phyloP scores from a whole-genome alignment of 2,888 invertebrate species.

The Agrenia bidenticulata region DNA sequence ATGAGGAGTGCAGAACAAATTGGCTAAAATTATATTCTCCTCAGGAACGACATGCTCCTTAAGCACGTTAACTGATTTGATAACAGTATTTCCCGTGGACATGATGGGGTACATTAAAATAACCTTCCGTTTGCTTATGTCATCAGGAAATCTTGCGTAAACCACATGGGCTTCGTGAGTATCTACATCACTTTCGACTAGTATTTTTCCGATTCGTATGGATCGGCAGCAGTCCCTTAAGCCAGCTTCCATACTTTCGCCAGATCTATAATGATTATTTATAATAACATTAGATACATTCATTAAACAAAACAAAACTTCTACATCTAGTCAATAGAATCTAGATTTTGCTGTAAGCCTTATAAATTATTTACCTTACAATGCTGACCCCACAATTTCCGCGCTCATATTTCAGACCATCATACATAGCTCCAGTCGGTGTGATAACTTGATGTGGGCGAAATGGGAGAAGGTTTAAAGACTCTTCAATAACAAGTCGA shows the following conservation, averaged over 20 bases:
- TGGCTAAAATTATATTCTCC: conserved; percentile 93
- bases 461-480: conserved; percentile 93
- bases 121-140: conserved; percentile 82
- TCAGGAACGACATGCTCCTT: conserved; percentile 92
- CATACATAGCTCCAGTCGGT: conserved; percentile 86
- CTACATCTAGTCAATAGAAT: conserved; percentile 79
- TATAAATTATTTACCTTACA: conserved; percentile 67
- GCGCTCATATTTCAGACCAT: conserved; percentile 91
- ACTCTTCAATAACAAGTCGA: conserved; percentile 95
- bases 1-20: conserved; percentile 92
- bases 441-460: conserved; percentile 86
- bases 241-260: conserved; percentile 58
- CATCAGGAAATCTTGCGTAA: conserved; percentile 96
- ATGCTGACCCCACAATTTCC: conserved; percentile 99
- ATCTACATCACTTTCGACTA: conserved; percentile 94
- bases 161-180: conserved; percentile 96
- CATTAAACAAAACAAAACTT: no score
- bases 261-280: no score
- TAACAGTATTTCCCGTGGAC: conserved; percentile 95
- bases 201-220: conserved; percentile 96
- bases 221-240: conserved; percentile 95
- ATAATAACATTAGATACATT: no score
- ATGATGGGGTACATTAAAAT: conserved; percentile 86
- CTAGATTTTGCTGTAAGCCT: no score
- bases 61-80: conserved; percentile 87